These are phyloP conservation scores for Melanotaenia maccullochi DNA, from an alignment of 2,797 vertebrate genomes.

Conservation along the genomic window DNA sequence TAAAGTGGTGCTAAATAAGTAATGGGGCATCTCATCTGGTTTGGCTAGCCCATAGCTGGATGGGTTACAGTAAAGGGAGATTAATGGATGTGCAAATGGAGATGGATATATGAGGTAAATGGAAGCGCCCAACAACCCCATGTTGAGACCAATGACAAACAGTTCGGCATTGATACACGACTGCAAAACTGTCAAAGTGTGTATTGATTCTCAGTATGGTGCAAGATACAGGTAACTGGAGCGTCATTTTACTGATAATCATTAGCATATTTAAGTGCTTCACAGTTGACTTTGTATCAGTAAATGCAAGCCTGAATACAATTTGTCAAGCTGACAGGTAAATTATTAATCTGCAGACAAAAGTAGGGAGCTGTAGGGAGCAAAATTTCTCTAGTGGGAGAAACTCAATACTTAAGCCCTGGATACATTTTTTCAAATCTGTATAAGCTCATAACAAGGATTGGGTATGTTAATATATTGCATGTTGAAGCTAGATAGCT, in stretches of 20 bases:
- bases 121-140: constrained; percentile 20
- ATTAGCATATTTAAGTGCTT: constrained; percentile 11
- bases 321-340: constrained; percentile 26
- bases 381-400: constrained; percentile 1
- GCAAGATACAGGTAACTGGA: constrained; percentile 8
- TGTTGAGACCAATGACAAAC: constrained; percentile 45
- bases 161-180: constrained; percentile 1
- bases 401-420: constrained; percentile 21
- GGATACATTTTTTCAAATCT: constrained; percentile 17
- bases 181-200: constrained; percentile 33
- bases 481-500: not conserved
- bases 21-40: constrained; percentile 75
- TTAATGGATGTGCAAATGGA: constrained; percentile 70
- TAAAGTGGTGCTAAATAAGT: constrained; percentile 81
- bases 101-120: constrained; percentile 59
- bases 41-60: constrained; percentile 58
- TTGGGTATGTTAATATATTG: not conserved
- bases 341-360: constrained; percentile 35
- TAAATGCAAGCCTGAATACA: constrained; percentile 8
- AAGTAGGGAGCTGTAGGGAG: not conserved
- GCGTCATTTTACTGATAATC: constrained; percentile 23
- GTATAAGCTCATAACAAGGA: constrained; percentile 10
- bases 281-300: not conserved
- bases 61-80: constrained; percentile 74
- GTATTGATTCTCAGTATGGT: constrained; percentile 6